Conservation (phyloP, 2,113 vertebrate species). For the Suricata suricatta region DNA sequence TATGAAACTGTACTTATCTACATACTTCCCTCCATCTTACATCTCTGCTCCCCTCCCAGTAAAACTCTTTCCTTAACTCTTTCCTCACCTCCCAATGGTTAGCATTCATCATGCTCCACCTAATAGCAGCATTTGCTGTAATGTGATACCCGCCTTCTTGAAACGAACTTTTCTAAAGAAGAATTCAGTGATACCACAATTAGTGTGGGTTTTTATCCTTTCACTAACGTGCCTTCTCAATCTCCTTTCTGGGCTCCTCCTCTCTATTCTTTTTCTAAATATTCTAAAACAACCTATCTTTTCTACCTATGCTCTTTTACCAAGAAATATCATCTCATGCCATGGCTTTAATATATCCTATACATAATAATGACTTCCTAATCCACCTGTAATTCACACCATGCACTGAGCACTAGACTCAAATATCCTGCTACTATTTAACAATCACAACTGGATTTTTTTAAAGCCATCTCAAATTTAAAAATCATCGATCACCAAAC, state of each 20-base stretch:
- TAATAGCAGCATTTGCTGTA: not conserved
- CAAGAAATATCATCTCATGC: not conserved
- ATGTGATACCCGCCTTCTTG: not conserved
- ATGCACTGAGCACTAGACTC: not conserved
- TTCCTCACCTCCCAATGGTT: not conserved
- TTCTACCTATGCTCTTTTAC: not conserved
- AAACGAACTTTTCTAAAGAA: not conserved
- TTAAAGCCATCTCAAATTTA: slow-evolving; percentile 35
- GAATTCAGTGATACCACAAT: not conserved
- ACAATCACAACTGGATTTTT: not conserved
- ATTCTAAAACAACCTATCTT: not conserved
- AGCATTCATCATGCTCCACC: not conserved
- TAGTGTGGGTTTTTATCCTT: slow-evolving; percentile 2
- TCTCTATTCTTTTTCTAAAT: slow-evolving; percentile 25
- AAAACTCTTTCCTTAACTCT: not conserved
- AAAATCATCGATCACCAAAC: not conserved
- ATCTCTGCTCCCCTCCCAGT: not conserved
- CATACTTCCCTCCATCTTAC: not conserved
- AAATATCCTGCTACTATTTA: not conserved
- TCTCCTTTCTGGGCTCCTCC: not conserved
- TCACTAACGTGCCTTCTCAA: not conserved
- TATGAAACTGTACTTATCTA: not conserved
- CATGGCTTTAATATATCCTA: not conserved
- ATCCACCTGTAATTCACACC: not conserved
- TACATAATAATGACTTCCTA: not conserved